Conservation (phyloP, 2,888 invertebrate genomes). For the Odontothrips loti region DNA sequence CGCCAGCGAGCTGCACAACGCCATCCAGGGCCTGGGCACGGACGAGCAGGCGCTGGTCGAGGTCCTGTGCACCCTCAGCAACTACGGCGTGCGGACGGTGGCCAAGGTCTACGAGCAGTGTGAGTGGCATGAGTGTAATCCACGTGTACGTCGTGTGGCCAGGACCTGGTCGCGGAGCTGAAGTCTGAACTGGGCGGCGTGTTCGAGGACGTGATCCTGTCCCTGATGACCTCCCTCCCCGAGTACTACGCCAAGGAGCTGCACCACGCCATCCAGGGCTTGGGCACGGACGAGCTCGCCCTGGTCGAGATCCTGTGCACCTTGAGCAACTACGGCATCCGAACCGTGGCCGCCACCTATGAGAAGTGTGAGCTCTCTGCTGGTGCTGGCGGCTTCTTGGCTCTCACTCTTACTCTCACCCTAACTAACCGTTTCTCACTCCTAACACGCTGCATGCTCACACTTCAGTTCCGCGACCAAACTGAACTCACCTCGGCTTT, state of each 20-base stretch:
- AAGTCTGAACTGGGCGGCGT: constrained; percentile 51
- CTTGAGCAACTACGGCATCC: constrained; percentile 48
- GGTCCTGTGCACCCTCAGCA: constrained; percentile 50
- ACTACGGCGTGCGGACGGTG: constrained; percentile 46
- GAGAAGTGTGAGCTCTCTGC: constrained; percentile 41
- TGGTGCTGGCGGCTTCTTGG: no score
- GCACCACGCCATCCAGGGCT: constrained; percentile 50
- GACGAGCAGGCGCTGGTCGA: constrained; percentile 50
- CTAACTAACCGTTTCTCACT: no score
- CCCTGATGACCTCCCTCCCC: constrained; percentile 48
- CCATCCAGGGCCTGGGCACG: constrained; percentile 51
- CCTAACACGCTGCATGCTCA: no score
- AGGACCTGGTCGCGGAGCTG: constrained; percentile 47
- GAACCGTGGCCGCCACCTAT: constrained; percentile 44
- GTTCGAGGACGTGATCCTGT: constrained; percentile 51
- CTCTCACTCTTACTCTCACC: no score
- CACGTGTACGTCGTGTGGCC: constrained; percentile 33
- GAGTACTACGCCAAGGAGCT: constrained; percentile 51
- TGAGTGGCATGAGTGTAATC: constrained; percentile 37
- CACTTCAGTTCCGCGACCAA: no score
- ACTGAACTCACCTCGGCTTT: no score
- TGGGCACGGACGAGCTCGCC: constrained; percentile 49
- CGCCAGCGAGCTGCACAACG: constrained; percentile 50
- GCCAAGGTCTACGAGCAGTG: constrained; percentile 44
- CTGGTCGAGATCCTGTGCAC: constrained; percentile 52